Percentiles rank a stretch among this genome's conserved stretches.
These are phyloP conservation scores for Neogobius melanostomus DNA, from an alignment of 2,113 vertebrate genomes.

Conservation along the genomic window DNA sequence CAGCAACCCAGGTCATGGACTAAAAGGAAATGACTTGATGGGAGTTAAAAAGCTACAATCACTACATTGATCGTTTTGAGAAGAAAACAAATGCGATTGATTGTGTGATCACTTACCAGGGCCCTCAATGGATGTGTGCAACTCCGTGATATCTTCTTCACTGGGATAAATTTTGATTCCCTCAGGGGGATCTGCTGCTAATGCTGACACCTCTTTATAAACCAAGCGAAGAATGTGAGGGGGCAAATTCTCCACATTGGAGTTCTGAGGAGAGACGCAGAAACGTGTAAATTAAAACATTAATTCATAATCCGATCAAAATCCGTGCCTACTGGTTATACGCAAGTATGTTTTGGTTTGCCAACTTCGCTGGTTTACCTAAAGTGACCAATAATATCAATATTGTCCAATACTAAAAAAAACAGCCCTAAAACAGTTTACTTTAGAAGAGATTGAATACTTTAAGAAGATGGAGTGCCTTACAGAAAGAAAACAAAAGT, in stretches of 20 bases:
- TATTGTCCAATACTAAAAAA: too few relatives aligned
- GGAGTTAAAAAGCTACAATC: background rate
- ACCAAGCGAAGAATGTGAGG: constrained; percentile 91
- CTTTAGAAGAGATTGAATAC: too few relatives aligned
- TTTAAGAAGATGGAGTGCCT: too few relatives aligned
- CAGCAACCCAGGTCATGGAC: too few relatives aligned
- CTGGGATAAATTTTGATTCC: constrained; percentile 93
- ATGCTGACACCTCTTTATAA: constrained; percentile 90
- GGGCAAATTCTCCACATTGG: constrained; percentile 93
- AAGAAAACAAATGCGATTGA: background rate
- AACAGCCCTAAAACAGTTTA: too few relatives aligned
- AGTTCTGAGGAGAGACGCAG: constrained; percentile 76
- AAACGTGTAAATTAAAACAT: background rate
- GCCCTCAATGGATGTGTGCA: constrained; percentile 91
- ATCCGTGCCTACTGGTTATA: background rate
- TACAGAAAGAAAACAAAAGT: too few relatives aligned
- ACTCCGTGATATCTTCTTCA: constrained; percentile 91
- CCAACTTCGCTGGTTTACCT: too few relatives aligned
- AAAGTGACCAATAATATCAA: too few relatives aligned
- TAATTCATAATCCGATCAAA: background rate
- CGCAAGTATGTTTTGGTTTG: too few relatives aligned
- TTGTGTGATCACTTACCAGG: constrained; percentile 76
- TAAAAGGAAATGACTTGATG: background rate
- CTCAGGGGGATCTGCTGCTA: constrained; percentile 88
- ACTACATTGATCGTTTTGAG: background rate